phyloP scores from a whole-genome alignment of 2,797 vertebrate genomes.

The Fundulus diaphanus region DNA sequence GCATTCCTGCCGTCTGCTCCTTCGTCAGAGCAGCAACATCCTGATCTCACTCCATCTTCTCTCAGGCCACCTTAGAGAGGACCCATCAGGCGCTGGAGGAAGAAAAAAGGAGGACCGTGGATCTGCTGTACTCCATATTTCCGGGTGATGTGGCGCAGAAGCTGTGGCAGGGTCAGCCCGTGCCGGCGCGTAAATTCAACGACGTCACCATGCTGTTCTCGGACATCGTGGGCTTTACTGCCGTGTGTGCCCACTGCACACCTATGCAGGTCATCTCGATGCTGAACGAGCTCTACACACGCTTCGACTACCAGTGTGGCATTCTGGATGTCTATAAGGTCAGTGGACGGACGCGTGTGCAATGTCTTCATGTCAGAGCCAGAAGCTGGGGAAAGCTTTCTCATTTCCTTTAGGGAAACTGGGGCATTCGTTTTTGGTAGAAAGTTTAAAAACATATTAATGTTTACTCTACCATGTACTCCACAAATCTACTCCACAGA shows the following conservation, averaged over 20 bases:
- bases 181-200: constrained; percentile 96
- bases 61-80: constrained; percentile 90
- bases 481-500: too few species aligned
- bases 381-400: background rate
- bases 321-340: constrained; percentile 99
- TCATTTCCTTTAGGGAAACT: too few species aligned
- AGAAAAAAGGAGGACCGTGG: constrained; percentile 96
- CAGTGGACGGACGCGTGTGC: constrained; percentile 26
- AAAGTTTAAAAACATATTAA: too few species aligned
- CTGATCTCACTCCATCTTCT: constrained; percentile 20
- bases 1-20: background rate
- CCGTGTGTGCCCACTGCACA: constrained; percentile 96
- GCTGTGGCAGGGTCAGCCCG: constrained; percentile 94
- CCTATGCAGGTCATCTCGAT: constrained; percentile 99
- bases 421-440: too few species aligned
- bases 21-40: constrained; percentile 21
- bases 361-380: background rate
- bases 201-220: constrained; percentile 99
- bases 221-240: constrained; percentile 98
- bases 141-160: constrained; percentile 96
- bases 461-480: too few species aligned
- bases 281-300: constrained; percentile 97
- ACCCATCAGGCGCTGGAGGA: constrained; percentile 96
- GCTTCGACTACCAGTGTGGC: constrained; percentile 98
- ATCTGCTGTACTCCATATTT: constrained; percentile 98